These are phyloP conservation scores for Cryptocephalus moraei DNA, from an alignment of 2,888 invertebrate genomes.

Conservation along the genomic window DNA sequence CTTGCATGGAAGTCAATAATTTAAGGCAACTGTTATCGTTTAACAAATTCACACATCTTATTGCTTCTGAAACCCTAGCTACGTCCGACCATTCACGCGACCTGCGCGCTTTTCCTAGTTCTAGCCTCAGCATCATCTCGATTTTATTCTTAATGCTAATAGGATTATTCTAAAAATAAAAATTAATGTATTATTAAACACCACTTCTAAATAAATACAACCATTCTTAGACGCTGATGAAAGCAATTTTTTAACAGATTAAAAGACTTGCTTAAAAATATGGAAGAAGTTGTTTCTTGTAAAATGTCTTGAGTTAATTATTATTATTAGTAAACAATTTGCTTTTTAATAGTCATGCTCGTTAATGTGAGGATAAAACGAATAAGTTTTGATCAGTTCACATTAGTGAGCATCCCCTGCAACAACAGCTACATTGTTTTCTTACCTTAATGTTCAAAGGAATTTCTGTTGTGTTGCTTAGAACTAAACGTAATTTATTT, in stretches of 20 bases:
- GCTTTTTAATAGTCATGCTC: no score
- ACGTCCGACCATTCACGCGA: constrained; percentile 66
- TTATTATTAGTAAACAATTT: no score
- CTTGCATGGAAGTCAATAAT: constrained; percentile 60
- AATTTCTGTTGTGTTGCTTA: constrained; percentile 75
- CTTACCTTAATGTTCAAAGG: constrained; percentile 34
- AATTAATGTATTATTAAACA: no score
- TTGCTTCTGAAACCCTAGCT: constrained; percentile 73
- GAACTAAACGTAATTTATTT: constrained; percentile 79
- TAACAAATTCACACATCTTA: constrained; percentile 65
- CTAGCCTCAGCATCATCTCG: constrained; percentile 59
- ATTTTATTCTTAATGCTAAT: constrained; percentile 35
- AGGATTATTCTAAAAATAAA: constrained; percentile 21
- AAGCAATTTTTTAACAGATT: no score
- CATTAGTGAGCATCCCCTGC: no score
- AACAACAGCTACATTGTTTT: neutral
- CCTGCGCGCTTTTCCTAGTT: constrained; percentile 74
- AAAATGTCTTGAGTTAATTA: no score
- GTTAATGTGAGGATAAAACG: no score
- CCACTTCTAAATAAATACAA: no score
- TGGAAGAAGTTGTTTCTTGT: no score
- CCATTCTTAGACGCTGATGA: no score
- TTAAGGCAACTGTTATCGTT: constrained; percentile 61
- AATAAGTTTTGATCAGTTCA: no score
- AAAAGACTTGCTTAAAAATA: no score